Percentiles rank a stretch among this genome's conserved stretches.
Conservation (phyloP, 1,140 invertebrate genomes). For the Popillia japonica region DNA sequence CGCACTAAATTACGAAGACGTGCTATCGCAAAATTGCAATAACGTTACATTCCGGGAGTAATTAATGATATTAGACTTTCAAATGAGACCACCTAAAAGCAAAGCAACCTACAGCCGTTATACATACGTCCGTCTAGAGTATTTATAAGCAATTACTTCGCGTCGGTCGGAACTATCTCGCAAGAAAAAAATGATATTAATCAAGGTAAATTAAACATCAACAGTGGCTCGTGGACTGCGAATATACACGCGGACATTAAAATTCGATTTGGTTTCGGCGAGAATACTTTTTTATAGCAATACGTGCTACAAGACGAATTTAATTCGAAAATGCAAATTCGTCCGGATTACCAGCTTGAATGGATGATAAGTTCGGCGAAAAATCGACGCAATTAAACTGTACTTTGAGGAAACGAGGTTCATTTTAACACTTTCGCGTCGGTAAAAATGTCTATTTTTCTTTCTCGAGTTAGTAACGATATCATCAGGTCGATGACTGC, state of each 20-base stretch:
- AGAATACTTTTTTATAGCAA: background rate
- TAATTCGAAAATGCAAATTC: slow-evolving; percentile 12
- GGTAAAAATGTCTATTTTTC: background rate
- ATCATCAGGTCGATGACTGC: background rate
- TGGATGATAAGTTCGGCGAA: background rate
- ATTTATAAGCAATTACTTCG: background rate
- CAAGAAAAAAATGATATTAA: background rate
- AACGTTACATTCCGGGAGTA: background rate
- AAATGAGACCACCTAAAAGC: slow-evolving; percentile 10
- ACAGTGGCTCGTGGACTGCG: background rate
- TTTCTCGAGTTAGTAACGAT: background rate
- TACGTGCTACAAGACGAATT: background rate
- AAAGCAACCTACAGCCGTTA: background rate
- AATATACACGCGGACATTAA: background rate
- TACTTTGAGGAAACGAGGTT: slow-evolving; percentile 1
- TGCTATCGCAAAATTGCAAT: background rate
- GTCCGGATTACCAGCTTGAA: background rate
- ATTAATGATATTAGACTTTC: slow-evolving; percentile 16
- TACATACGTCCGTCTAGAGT: background rate
- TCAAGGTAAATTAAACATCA: background rate
- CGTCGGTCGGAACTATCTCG: background rate
- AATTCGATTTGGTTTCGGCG: background rate
- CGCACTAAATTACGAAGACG: background rate
- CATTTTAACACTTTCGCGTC: background rate
- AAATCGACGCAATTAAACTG: background rate